Percentiles rank a stretch among this genome's conserved stretches.
These are phyloP conservation scores for Lethrus apterus DNA, from an alignment of 1,140 invertebrate genomes.

Conservation along the genomic window DNA sequence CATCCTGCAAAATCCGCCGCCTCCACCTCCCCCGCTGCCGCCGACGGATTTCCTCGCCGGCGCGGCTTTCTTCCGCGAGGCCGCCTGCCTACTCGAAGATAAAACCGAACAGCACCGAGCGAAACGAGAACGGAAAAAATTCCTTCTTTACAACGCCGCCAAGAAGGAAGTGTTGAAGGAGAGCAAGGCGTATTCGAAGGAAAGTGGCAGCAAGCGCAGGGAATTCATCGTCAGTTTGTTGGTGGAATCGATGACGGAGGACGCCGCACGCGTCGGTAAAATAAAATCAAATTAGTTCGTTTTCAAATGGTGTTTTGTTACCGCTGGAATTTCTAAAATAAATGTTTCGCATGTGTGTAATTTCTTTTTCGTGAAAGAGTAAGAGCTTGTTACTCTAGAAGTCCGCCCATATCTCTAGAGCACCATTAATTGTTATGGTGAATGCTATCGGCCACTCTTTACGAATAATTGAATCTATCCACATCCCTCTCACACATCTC, in stretches of 20 bases:
- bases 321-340: too few relatives aligned
- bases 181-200: neutral
- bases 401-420: too few relatives aligned
- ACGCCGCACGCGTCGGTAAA: too few relatives aligned
- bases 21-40: conserved; percentile 3
- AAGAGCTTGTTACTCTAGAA: too few relatives aligned
- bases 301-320: too few relatives aligned
- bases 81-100: conserved; percentile 2
- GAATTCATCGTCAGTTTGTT: neutral
- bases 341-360: too few relatives aligned
- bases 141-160: conserved; percentile 2
- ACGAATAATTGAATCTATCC: too few relatives aligned
- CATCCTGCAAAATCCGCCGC: conserved; percentile 2
- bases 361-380: too few relatives aligned
- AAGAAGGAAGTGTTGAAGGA: conserved; percentile 6
- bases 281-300: too few relatives aligned
- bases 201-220: neutral
- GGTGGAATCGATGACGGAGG: neutral
- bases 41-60: conserved; percentile 5
- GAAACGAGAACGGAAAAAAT: neutral
- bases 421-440: too few relatives aligned
- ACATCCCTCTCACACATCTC: too few relatives aligned
- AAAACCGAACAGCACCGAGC: neutral
- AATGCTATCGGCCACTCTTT: too few relatives aligned
- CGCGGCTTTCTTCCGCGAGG: conserved; percentile 1